phyloP scores from a whole-genome alignment of 2,888 invertebrate species.

The Thereva nobilitata region DNA sequence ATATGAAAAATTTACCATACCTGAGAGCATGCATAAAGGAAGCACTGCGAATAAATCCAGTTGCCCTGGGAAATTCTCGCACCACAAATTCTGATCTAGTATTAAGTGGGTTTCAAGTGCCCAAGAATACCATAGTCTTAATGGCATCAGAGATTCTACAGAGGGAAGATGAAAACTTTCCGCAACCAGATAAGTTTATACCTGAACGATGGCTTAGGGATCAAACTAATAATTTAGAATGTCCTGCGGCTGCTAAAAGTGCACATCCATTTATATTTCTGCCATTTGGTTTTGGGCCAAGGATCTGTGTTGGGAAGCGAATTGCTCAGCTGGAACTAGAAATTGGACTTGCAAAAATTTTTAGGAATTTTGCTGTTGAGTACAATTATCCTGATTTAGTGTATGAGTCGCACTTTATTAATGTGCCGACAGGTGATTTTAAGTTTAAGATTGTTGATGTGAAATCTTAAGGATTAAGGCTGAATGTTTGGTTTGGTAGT shows the following conservation, averaged over 20 bases:
- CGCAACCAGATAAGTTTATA: conserved; percentile 64
- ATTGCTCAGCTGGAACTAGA: conserved; percentile 74
- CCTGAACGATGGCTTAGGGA: conserved; percentile 73
- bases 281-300: conserved; percentile 71
- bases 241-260: conserved; percentile 34
- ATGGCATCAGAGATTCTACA: conserved; percentile 67
- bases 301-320: conserved; percentile 71
- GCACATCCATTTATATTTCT: conserved; percentile 63
- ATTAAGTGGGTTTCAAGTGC: conserved; percentile 62
- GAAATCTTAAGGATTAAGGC: neutral
- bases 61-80: conserved; percentile 63
- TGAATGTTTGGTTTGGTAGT: no score
- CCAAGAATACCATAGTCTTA: conserved; percentile 66
- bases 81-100: conserved; percentile 62
- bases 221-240: conserved; percentile 43
- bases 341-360: conserved; percentile 57
- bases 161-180: conserved; percentile 65
- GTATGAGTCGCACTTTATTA: conserved; percentile 47
- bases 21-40: conserved; percentile 74
- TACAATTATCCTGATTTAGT: conserved; percentile 48
- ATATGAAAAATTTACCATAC: conserved; percentile 61
- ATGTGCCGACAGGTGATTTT: conserved; percentile 52
- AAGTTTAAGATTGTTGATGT: conserved; percentile 54
- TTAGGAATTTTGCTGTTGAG: conserved; percentile 50
- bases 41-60: conserved; percentile 65